Conservation (phyloP, 1,140 invertebrate genomes). For the Pseudomyrmex sp. region DNA sequence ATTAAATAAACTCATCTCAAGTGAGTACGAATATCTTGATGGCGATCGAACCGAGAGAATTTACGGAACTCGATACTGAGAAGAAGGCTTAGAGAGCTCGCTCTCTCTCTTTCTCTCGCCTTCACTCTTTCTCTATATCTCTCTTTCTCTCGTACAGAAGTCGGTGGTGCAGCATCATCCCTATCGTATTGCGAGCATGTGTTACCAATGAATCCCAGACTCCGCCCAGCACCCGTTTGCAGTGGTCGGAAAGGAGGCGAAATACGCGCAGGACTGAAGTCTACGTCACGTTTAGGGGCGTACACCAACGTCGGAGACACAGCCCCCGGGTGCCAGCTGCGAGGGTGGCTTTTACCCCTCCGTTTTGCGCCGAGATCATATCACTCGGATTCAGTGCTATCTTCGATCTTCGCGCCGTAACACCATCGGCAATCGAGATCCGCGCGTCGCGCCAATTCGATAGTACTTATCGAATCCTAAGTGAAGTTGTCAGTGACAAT, state of each 20-base stretch:
- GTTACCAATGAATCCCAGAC: conserved; percentile 72
- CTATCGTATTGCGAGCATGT: conserved; percentile 44
- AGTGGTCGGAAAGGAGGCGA: conserved; percentile 66
- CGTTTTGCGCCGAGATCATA: conserved; percentile 71
- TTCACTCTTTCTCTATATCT: too few species aligned
- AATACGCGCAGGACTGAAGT: conserved; percentile 78
- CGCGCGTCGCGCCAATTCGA: conserved; percentile 11
- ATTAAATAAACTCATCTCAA: neutral
- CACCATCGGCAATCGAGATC: conserved; percentile 41
- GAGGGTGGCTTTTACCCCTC: conserved; percentile 66
- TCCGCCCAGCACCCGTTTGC: conserved; percentile 71
- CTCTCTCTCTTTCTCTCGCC: too few species aligned
- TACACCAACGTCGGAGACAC: conserved; percentile 73
- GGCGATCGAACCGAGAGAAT: conserved; percentile 45
- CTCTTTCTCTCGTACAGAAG: conserved; percentile 11
- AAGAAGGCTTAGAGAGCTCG: neutral
- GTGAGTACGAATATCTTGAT: conserved; percentile 9
- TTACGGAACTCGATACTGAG: conserved; percentile 17
- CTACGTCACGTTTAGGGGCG: conserved; percentile 77
- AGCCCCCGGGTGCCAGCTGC: conserved; percentile 65
- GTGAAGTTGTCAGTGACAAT: conserved; percentile 25
- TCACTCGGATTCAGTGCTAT: conserved; percentile 75
- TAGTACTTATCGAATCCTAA: neutral
- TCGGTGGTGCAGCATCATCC: conserved; percentile 25
- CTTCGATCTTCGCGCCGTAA: conserved; percentile 66